Base-by-base conservation (phyloP, 2,113 vertebrate genomes). In the Procavia capensis region DNA sequence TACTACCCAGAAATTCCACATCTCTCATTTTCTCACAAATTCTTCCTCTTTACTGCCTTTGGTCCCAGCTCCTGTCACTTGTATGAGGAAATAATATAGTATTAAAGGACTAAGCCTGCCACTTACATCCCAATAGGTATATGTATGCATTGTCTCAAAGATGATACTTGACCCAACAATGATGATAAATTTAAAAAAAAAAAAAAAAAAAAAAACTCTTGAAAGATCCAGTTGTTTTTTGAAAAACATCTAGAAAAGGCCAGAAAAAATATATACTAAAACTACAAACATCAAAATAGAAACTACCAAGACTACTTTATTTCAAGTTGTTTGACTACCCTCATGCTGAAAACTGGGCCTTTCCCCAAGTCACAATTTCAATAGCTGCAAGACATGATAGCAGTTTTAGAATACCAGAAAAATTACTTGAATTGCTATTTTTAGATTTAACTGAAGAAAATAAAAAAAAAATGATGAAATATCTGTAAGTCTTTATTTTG, bases 401-500 rank as follows among this genome's bases (percentile, higher is more conserved):
- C 1, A 78, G 68, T 89, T 95, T 88, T 47, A 80, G 43, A 90
- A 70, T 11, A 74, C 22, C 64, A 11, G 27, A 17, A 25, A 92
- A 88, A 82, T 74, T 76, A 43, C 93, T 84, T 93, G 31, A 36
- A 10, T 82, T 47, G 43, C 24, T 85, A 29, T 83, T 64, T 90
- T 95, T 61, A 29, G 39, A 92, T 64, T 78, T 91, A 85, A 88
- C 39, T 91, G 81, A 82, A 8, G 76, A 93, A 85, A 75, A 47
- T 43, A 17, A 81, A 93, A 85, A 75, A 47, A 50, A 17, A 59
- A 9, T 92, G 27, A 61, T 82, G 41, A 86, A 88, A 72, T 87
- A 50, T 29, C n/a, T 82, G 82, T 36, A 25, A 74, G 54, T 34
- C 13, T 68, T n/a, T 68, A 34, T 93, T 93, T 93, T 91, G 43